phyloP scores from a whole-genome alignment of 2,888 invertebrate species.

The Lasioglossum marginatum region DNA sequence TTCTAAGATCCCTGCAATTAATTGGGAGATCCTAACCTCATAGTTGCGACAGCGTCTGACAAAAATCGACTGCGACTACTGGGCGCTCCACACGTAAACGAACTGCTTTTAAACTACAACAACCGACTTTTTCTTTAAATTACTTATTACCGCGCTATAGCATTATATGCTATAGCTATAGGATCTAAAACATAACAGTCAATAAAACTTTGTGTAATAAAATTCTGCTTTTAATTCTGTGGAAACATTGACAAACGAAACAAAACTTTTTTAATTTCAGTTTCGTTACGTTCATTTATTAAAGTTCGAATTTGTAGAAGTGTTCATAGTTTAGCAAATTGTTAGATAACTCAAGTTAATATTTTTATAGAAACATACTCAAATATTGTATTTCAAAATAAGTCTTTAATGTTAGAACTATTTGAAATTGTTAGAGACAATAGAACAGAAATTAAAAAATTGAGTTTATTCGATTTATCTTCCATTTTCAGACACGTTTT shows the following conservation, averaged over 20 bases:
- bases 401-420: too few relatives aligned
- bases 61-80: neutral
- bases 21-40: neutral
- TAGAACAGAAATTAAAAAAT: too few relatives aligned
- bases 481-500: neutral
- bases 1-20: slow-evolving; percentile 33
- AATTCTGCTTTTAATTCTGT: neutral
- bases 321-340: neutral
- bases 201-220: neutral
- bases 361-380: neutral
- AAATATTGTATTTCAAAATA: neutral
- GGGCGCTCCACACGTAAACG: neutral
- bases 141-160: neutral
- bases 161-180: neutral
- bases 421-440: too few relatives aligned
- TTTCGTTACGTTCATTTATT: neutral
- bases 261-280: neutral
- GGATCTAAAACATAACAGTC: neutral
- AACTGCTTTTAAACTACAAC: neutral
- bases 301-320: neutral
- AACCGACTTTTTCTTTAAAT: neutral
- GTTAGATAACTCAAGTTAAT: neutral
- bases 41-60: neutral
- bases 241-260: neutral
- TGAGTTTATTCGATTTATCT: too few relatives aligned